A percentile compares a stretch with the other conserved stretches of the same genome.
Conservation (phyloP, 2,113 vertebrate species). For the Baryphthengus martii region DNA sequence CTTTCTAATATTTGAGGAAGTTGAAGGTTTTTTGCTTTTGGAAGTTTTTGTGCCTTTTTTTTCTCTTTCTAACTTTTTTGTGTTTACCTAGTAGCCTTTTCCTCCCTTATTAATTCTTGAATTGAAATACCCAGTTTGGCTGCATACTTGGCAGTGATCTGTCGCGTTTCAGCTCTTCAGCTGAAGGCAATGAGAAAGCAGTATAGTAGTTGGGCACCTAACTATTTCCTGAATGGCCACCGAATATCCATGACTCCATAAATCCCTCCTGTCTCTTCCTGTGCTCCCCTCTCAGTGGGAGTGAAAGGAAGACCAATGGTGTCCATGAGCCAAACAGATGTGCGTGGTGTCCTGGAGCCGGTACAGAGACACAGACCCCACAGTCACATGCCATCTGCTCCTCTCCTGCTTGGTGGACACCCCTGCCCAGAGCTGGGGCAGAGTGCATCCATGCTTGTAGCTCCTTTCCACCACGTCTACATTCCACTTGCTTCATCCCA, state of each 20-base stretch:
- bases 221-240: not conserved
- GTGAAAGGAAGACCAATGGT: not conserved
- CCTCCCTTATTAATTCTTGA: not conserved
- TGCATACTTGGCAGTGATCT: not conserved
- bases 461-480: not conserved
- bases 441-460: rapidly evolving
- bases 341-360: rapidly evolving
- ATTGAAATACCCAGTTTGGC: not conserved
- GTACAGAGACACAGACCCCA: rapidly evolving
- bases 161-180: not conserved
- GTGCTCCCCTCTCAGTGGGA: not conserved
- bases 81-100: not conserved
- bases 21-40: not conserved
- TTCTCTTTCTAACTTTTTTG: not conserved
- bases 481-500: not conserved
- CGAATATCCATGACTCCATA: not conserved
- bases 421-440: not conserved
- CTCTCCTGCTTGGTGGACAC: not conserved
- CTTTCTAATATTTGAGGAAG: not conserved
- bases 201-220: not conserved
- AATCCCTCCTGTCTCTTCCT: not conserved
- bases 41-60: not conserved
- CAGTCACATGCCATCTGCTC: not conserved
- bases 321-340: not conserved
- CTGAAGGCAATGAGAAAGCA: not conserved